Conservation (phyloP, 2,888 invertebrate species). For the Hirtodrosophila confusa region DNA sequence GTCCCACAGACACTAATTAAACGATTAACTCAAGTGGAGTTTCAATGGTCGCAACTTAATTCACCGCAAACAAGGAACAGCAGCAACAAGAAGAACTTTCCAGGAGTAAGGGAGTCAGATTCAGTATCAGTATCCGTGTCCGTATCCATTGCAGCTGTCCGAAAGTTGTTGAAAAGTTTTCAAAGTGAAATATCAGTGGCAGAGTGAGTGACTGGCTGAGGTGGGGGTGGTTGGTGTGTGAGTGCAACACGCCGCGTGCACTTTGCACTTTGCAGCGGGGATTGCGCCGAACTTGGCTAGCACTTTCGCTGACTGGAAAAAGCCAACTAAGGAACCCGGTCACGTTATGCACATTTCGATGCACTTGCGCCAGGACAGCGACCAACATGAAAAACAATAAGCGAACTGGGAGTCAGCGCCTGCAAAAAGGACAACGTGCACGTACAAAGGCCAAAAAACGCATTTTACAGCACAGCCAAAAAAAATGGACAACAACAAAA, state of each 20-base stretch:
- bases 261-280: constrained; percentile 52
- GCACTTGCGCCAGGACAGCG: constrained; percentile 59
- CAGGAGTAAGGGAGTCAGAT: constrained; percentile 22
- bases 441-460: constrained; percentile 79
- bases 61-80: constrained; percentile 63
- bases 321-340: constrained; percentile 78
- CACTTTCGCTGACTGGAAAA: constrained; percentile 61
- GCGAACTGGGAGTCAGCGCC: constrained; percentile 32
- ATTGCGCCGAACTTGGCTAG: constrained; percentile 41
- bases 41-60: constrained; percentile 73
- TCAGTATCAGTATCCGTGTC: constrained; percentile 47
- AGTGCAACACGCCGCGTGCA: constrained; percentile 35
- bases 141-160: constrained; percentile 69
- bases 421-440: constrained; percentile 59
- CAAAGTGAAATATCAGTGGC: constrained; percentile 68
- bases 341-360: constrained; percentile 79
- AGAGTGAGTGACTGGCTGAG: constrained; percentile 1
- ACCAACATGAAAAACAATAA: constrained; percentile 66
- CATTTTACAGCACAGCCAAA: constrained; percentile 52
- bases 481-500: constrained; percentile 22
- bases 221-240: not conserved
- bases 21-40: constrained; percentile 73
- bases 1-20: constrained; percentile 61
- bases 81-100: constrained; percentile 22
- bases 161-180: constrained; percentile 76